Conservation (phyloP, 2,113 vertebrate genomes). For the Microtus oregoni region DNA sequence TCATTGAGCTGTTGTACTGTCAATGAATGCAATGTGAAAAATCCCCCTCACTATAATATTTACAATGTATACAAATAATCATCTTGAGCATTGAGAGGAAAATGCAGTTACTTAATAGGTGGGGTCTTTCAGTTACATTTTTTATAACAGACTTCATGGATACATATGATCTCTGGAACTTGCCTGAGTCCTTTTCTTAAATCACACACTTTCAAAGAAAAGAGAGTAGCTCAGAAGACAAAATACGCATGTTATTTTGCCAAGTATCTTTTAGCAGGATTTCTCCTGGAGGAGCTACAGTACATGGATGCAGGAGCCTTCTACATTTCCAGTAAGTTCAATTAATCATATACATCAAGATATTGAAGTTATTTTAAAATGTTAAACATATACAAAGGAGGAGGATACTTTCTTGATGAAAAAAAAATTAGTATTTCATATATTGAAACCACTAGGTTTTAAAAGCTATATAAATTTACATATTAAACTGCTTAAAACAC, state of each 20-base stretch:
- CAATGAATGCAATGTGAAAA: neutral
- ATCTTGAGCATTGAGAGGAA: neutral
- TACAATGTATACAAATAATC: neutral
- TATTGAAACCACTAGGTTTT: neutral
- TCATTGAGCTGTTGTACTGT: neutral
- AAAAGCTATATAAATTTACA: neutral
- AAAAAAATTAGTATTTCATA: neutral
- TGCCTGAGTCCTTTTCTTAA: neutral
- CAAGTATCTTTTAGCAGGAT: neutral
- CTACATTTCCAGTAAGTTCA: neutral
- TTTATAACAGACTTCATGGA: neutral
- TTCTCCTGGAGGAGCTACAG: neutral
- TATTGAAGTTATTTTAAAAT: neutral
- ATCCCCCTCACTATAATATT: neutral
- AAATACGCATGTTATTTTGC: neutral
- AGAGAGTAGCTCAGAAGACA: neutral
- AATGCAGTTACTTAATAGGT: neutral
- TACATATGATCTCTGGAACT: neutral
- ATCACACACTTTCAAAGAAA: neutral
- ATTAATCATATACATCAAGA: neutral
- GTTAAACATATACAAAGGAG: neutral
- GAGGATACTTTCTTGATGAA: neutral
- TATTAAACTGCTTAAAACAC: neutral
- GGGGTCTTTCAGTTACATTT: neutral
- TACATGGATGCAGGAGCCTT: neutral